These are phyloP conservation scores for Myotis myotis DNA, from an alignment of 2,797 vertebrate species.

Conservation along the genomic window DNA sequence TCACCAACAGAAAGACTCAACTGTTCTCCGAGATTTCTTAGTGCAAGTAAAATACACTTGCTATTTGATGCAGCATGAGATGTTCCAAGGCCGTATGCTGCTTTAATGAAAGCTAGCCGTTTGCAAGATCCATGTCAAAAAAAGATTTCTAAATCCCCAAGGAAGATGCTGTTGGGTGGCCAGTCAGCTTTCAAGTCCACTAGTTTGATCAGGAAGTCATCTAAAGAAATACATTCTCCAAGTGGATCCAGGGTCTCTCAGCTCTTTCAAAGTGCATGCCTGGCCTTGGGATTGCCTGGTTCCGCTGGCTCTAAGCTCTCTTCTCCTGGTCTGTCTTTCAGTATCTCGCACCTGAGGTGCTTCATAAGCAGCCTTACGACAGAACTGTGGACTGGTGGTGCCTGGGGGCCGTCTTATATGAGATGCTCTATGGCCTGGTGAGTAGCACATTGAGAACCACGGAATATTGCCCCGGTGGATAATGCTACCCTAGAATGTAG, in stretches of 20 bases:
- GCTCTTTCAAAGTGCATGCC: background rate
- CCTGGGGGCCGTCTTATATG: constrained; percentile 96
- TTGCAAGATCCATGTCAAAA: background rate
- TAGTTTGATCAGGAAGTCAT: background rate
- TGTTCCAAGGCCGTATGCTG: background rate
- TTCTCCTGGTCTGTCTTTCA: constrained; percentile 76
- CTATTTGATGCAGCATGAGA: background rate
- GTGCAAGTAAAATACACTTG: background rate
- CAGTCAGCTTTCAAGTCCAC: background rate
- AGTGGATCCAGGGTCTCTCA: background rate
- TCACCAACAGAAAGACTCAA: background rate
- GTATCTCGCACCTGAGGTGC: constrained; percentile 98
- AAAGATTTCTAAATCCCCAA: background rate
- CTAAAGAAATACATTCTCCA: background rate
- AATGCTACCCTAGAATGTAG: background rate
- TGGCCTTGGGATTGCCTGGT: background rate
- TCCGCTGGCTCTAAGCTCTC: background rate
- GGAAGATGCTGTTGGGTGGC: background rate
- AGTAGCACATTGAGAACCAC: constrained; percentile 67
- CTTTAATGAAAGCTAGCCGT: background rate
- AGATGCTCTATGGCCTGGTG: constrained; percentile 99
- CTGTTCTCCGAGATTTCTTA: background rate
- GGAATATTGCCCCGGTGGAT: too few species aligned
- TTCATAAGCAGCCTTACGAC: constrained; percentile 99
- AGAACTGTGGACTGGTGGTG: constrained; percentile 99